phyloP scores from a whole-genome alignment of 2,113 vertebrate genomes.

The Oncorhynchus keta region DNA sequence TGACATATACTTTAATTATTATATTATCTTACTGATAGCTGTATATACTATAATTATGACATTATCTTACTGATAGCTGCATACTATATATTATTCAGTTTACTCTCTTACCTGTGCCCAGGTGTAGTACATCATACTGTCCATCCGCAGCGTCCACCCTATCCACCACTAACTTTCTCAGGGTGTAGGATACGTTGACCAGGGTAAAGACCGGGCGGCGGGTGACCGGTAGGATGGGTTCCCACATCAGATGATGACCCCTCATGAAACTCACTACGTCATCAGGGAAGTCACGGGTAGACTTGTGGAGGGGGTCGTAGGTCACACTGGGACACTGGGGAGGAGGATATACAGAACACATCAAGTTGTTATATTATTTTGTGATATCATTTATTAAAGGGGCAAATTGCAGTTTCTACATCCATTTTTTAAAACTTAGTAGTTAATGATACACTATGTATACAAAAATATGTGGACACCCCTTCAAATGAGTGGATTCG shows the following conservation, averaged over 20 bases:
- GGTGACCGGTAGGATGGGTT: conserved; percentile 77
- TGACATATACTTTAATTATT: too few species aligned
- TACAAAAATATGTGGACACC: too few species aligned
- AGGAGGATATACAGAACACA: background rate
- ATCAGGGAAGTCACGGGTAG: conserved; percentile 84
- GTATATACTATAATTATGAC: too few species aligned
- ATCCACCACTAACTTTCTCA: conserved; percentile 81
- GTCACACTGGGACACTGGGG: conserved; percentile 85
- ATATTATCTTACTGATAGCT: too few species aligned
- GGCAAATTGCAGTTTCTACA: too few species aligned
- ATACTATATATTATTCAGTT: too few species aligned
- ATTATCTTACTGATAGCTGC: too few species aligned
- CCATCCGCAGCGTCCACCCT: conserved; percentile 74
- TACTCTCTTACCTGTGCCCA: conserved; percentile 80
- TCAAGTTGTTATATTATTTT: background rate
- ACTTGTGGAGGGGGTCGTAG: conserved; percentile 78
- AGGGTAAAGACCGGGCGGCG: conserved; percentile 70
- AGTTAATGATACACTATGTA: too few species aligned
- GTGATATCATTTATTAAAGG: too few species aligned
- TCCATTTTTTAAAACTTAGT: too few species aligned
- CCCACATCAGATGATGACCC: conserved; percentile 87
- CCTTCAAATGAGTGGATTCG: too few species aligned
- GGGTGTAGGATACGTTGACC: conserved; percentile 63
- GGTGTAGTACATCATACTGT: conserved; percentile 76
- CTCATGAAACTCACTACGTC: conserved; percentile 87